These are phyloP conservation scores for Lagenorhynchus albirostris DNA, from an alignment of 2,113 vertebrate species.

Conservation along the genomic window DNA sequence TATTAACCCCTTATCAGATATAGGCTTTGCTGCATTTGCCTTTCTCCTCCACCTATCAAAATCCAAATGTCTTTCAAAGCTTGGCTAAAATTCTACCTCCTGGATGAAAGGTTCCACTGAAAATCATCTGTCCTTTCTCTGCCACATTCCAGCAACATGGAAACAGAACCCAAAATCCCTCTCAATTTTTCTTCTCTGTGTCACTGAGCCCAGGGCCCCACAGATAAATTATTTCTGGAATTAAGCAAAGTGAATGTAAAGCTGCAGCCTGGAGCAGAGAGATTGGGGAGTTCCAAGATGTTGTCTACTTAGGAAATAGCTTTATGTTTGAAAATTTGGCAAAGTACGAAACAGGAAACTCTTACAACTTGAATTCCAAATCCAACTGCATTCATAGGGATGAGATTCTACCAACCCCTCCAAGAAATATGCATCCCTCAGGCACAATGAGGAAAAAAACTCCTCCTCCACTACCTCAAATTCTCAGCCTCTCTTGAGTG, in stretches of 20 bases:
- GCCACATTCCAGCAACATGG: neutral
- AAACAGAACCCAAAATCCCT: neutral
- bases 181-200: neutral
- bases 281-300: neutral
- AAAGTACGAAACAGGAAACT: constrained; percentile 27
- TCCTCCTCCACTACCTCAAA: neutral
- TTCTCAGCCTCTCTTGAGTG: neutral
- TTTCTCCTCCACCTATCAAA: neutral
- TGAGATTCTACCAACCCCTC: neutral
- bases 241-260: neutral
- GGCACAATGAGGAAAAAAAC: neutral
- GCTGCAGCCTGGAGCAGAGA: neutral
- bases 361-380: neutral
- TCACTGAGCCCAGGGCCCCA: neutral
- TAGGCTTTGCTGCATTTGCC: neutral
- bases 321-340: neutral
- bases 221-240: neutral
- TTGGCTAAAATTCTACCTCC: neutral
- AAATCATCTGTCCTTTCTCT: neutral
- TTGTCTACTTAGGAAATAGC: neutral
- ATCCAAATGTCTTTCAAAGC: neutral
- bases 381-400: neutral
- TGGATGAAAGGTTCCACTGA: neutral
- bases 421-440: neutral
- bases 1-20: neutral